Conservation (phyloP, 2,113 vertebrate genomes). For the Perca schrenkii region DNA sequence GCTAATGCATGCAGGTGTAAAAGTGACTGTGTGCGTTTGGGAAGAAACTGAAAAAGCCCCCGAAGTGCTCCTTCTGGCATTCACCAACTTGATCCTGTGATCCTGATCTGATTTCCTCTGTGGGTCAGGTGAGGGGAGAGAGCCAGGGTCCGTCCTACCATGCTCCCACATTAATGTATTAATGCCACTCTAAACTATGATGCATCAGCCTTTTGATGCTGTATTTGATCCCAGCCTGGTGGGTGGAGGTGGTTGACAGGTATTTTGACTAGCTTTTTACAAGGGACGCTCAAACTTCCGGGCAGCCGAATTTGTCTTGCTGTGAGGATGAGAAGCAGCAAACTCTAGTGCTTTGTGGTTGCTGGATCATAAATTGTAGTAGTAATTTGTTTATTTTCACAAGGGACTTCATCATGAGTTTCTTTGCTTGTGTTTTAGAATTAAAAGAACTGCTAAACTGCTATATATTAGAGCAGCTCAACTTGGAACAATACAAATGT, state of each 20-base stretch:
- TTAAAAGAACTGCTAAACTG: not conserved
- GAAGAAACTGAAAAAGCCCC: not conserved
- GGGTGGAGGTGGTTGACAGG: not conserved
- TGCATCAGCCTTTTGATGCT: constrained; percentile 10
- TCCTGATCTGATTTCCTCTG: constrained; percentile 53
- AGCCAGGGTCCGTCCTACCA: not conserved
- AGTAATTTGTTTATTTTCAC: constrained; percentile 12
- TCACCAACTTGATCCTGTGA: constrained; percentile 47
- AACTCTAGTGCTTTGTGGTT: not conserved
- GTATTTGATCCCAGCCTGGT: constrained; percentile 8
- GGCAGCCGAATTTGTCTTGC: not conserved
- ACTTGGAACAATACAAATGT: not conserved
- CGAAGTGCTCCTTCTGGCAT: not conserved
- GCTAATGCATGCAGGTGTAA: constrained; percentile 13
- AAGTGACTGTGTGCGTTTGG: not conserved
- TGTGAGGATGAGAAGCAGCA: constrained; percentile 10
- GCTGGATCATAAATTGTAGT: not conserved
- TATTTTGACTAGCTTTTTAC: constrained; percentile 8
- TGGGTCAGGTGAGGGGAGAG: constrained; percentile 35
- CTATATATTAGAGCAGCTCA: not conserved
- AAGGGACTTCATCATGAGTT: not conserved
- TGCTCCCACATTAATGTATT: constrained; percentile 14
- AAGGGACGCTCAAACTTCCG: not conserved
- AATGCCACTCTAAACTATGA: not conserved
- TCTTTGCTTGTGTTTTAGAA: constrained; percentile 11